phyloP scores from a whole-genome alignment of 2,113 vertebrate species.

The Circaetus gallicus region DNA sequence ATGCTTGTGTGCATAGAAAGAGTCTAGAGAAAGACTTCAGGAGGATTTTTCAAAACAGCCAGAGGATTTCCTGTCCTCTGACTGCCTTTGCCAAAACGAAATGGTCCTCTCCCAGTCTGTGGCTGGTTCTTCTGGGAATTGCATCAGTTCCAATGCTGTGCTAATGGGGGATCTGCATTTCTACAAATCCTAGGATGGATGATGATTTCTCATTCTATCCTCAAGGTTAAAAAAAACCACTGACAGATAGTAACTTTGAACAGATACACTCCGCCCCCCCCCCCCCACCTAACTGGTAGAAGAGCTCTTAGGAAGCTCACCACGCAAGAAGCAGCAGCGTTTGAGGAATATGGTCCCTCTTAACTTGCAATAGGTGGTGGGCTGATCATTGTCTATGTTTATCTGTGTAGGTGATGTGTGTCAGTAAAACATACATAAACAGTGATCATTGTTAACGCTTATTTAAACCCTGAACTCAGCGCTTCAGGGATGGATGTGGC shows the following conservation, averaged over 20 bases:
- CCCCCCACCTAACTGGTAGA: not conserved
- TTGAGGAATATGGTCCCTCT: not conserved
- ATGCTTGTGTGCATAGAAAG: not conserved
- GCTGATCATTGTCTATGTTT: not conserved
- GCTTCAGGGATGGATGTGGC: not conserved
- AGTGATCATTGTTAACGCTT: not conserved
- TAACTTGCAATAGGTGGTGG: not conserved
- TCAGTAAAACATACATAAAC: not conserved
- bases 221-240: accelerated
- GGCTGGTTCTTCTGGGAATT: not conserved
- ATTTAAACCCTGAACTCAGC: not conserved
- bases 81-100: not conserved
- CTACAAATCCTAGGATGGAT: not conserved
- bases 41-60: not conserved
- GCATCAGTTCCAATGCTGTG: not conserved
- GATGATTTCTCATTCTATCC: not conserved
- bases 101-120: accelerated
- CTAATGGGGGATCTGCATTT: not conserved
- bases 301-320: not conserved
- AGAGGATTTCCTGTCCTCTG: not conserved
- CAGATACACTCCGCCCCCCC: accelerated
- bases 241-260: not conserved
- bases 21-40: not conserved
- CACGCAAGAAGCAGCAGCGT: accelerated
- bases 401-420: not conserved